Percentiles rank a stretch among this genome's conserved stretches.
Conservation (phyloP, 2,888 invertebrate species). For the Mythimna lalbum region DNA sequence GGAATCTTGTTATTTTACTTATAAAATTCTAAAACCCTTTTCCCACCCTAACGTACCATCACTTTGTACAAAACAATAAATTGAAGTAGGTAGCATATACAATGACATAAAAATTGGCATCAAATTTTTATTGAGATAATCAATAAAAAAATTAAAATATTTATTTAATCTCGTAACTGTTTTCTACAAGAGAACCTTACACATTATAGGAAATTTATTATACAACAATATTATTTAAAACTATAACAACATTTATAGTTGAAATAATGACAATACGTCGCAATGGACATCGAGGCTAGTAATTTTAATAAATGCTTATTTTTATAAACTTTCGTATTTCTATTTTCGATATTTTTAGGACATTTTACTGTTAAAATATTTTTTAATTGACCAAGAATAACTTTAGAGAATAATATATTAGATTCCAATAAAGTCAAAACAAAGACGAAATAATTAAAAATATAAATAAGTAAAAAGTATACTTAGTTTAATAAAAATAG, state of each 20-base stretch:
- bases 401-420: slow-evolving; percentile 11
- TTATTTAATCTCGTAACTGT: slow-evolving; percentile 15
- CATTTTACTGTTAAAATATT: slow-evolving; percentile 2
- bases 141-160: not conserved
- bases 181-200: slow-evolving; percentile 1
- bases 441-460: slow-evolving; percentile 24
- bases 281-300: slow-evolving; percentile 13
- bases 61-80: slow-evolving; percentile 12
- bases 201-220: not conserved
- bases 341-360: not conserved
- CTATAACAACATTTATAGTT: not conserved
- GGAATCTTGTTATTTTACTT: slow-evolving; percentile 60
- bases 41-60: slow-evolving; percentile 6
- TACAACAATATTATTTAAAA: not conserved
- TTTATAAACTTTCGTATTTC: not conserved
- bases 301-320: slow-evolving; percentile 10
- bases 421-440: slow-evolving; percentile 37
- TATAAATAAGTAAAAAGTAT: slow-evolving; percentile 58
- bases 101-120: slow-evolving; percentile 8
- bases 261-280: not conserved
- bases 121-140: slow-evolving; percentile 8
- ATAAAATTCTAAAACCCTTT: slow-evolving; percentile 29
- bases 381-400: slow-evolving; percentile 3
- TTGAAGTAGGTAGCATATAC: not conserved
- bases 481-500: slow-evolving; percentile 22